Conservation (phyloP, 2,113 vertebrate genomes). For the Hystrix brachyura region DNA sequence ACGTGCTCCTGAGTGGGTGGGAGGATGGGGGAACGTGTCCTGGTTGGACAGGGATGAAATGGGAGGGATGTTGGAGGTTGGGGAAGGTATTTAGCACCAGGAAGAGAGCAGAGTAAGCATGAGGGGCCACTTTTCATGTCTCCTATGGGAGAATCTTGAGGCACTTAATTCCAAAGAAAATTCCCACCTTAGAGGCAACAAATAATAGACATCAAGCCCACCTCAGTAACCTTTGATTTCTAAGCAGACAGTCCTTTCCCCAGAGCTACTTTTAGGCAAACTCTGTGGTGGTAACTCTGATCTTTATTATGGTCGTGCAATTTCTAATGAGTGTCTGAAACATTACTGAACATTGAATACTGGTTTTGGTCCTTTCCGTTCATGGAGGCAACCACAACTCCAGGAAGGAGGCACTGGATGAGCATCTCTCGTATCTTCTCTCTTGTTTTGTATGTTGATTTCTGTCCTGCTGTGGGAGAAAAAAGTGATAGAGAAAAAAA, state of each 20-base stretch:
- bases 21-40: not conserved
- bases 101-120: not conserved
- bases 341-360: fast-evolving
- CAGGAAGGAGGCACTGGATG: not conserved
- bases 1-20: not conserved
- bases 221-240: not conserved
- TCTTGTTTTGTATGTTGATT: constrained; percentile 20
- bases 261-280: not conserved
- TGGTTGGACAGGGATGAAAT: not conserved
- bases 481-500: not conserved
- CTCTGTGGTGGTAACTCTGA: not conserved
- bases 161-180: not conserved
- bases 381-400: not conserved
- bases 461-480: not conserved
- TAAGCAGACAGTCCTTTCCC: not conserved
- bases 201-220: not conserved
- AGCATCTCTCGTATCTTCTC: not conserved
- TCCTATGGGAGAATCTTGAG: not conserved
- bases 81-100: not conserved
- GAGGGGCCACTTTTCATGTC: not conserved
- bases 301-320: not conserved
- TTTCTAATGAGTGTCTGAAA: not conserved
- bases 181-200: not conserved
- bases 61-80: not conserved
- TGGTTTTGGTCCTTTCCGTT: not conserved